Conservation (phyloP, 2,797 vertebrate genomes). For the Knipowitschia caucasica region DNA sequence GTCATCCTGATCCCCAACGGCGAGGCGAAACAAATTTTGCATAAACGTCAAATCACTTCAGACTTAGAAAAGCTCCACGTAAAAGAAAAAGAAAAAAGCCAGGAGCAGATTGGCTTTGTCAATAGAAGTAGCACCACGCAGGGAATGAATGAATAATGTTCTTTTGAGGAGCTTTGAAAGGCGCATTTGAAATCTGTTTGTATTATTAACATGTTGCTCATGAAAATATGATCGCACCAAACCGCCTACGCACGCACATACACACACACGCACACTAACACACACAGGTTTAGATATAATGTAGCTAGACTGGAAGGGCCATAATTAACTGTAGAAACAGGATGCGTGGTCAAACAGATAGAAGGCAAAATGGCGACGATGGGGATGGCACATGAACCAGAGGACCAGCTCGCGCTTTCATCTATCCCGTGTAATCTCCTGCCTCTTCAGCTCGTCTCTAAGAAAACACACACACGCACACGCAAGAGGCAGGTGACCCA, state of each 20-base stretch:
- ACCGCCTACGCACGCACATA: no score
- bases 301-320: neutral
- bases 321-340: neutral
- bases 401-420: slow-evolving; percentile 41
- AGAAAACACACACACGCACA: slow-evolving; percentile 44
- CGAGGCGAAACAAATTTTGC: no score
- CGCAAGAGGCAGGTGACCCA: slow-evolving; percentile 47
- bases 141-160: neutral
- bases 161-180: no score
- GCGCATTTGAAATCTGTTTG: no score
- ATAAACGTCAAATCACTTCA: neutral
- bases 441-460: slow-evolving; percentile 49
- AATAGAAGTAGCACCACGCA: neutral
- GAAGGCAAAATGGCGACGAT: slow-evolving; percentile 22
- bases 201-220: neutral
- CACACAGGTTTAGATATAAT: neutral
- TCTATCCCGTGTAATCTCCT: slow-evolving; percentile 56
- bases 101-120: no score
- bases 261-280: no score
- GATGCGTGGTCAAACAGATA: slow-evolving; percentile 19
- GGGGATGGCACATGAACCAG: slow-evolving; percentile 22
- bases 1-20: no score
- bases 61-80: no score
- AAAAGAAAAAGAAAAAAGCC: no score
- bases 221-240: neutral